Conservation (phyloP, 2,113 vertebrate species). For the Emydocephalus ijimae region DNA sequence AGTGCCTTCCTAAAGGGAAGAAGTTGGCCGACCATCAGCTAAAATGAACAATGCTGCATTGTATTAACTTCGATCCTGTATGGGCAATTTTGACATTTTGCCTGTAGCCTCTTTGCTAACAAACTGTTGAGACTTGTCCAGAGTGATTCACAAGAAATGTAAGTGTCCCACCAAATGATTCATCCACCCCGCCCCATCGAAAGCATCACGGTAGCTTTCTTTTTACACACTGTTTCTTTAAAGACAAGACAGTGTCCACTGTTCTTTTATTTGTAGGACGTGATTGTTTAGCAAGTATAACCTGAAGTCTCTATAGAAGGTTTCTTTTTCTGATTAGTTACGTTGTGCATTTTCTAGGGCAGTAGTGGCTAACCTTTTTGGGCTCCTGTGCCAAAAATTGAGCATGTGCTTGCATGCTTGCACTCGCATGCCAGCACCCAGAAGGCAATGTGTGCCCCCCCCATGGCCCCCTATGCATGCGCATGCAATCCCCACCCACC, state of each 20-base stretch:
- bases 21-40: not conserved
- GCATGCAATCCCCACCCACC: no score
- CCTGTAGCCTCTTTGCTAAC: not conserved
- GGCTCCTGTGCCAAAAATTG: no score
- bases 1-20: not conserved
- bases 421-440: no score
- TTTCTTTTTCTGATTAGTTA: not conserved
- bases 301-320: not conserved
- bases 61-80: slow-evolving; percentile 26
- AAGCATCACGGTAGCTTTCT: slow-evolving; percentile 29
- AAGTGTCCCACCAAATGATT: slow-evolving; percentile 25
- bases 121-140: slow-evolving; percentile 14
- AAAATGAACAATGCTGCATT: not conserved
- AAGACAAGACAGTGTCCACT: slow-evolving; percentile 14
- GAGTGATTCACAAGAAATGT: slow-evolving; percentile 26
- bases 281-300: not conserved
- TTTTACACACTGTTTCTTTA: not conserved
- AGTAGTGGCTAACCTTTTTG: no score
- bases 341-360: not conserved
- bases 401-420: no score
- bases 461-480: no score
- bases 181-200: not conserved
- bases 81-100: slow-evolving; percentile 17
- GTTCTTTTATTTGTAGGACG: not conserved
- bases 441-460: no score